phyloP scores from a whole-genome alignment of 2,888 invertebrate species.

The Gisinianus flammeolus region DNA sequence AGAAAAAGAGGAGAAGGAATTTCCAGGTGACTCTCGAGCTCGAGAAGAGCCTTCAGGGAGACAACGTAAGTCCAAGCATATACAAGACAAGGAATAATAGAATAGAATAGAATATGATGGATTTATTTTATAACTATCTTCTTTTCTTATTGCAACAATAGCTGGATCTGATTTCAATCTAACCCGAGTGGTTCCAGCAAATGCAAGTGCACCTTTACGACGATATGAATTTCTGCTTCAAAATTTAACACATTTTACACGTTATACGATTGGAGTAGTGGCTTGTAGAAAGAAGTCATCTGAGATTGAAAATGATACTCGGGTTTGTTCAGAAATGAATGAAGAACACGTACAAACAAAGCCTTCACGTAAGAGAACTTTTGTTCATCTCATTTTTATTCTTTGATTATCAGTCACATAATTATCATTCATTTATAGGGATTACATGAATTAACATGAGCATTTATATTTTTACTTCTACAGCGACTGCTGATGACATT shows the following conservation, averaged over 20 bases:
- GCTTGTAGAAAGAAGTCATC: conserved; percentile 74
- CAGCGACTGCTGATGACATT: conserved; percentile 75
- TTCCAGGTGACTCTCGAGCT: conserved; percentile 10
- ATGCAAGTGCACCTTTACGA: background rate
- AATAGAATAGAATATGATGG: no score
- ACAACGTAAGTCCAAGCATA: conserved; percentile 16
- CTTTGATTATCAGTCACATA: background rate
- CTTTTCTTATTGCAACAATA: background rate
- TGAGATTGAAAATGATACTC: conserved; percentile 61
- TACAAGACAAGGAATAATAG: no score
- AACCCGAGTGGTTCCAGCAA: background rate
- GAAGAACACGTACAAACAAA: conserved; percentile 65
- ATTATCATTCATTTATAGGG: background rate
- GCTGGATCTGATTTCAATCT: conserved; percentile 24
- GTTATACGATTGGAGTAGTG: conserved; percentile 75
- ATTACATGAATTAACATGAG: background rate
- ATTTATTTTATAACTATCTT: no score
- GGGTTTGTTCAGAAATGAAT: conserved; percentile 61
- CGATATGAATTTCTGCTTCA: conserved; percentile 60
- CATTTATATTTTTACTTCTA: conserved; percentile 50
- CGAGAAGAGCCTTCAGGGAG: background rate
- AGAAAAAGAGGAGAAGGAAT: conserved; percentile 8
- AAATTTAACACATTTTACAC: conserved; percentile 76
- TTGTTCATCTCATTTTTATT: background rate
- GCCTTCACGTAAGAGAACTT: conserved; percentile 54